A percentile compares a stretch with the other conserved stretches of the same genome.
These are phyloP conservation scores for Polydrusus tereticollis DNA, from an alignment of 2,888 invertebrate genomes.

Conservation along the genomic window DNA sequence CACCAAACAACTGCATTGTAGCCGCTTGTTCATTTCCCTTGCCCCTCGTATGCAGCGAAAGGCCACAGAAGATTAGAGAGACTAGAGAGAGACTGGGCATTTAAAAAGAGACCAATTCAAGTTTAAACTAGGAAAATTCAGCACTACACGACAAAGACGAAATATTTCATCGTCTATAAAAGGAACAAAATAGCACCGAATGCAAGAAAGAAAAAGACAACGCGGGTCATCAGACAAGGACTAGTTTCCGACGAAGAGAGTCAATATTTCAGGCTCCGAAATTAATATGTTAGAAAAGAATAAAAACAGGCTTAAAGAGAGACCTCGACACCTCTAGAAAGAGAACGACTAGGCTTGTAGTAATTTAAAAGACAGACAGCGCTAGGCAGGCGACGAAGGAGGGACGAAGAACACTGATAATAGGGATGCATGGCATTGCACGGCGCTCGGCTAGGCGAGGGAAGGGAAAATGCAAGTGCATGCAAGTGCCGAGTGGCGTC, in stretches of 20 bases:
- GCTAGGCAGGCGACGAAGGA: conserved; percentile 49
- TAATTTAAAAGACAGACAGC: conserved; percentile 55
- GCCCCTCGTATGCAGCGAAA: conserved; percentile 41
- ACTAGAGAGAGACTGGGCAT: conserved; percentile 52
- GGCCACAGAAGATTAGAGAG: conserved; percentile 49
- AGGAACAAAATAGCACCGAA: conserved; percentile 64
- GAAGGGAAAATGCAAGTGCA: conserved; percentile 68
- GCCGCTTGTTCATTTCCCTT: not conserved
- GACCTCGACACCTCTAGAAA: conserved; percentile 54
- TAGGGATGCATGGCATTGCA: conserved; percentile 61
- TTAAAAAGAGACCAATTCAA: conserved; percentile 61
- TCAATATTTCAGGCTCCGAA: conserved; percentile 63
- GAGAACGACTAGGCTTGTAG: conserved; percentile 50
- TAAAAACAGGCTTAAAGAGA: conserved; percentile 61
- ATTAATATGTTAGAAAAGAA: conserved; percentile 66
- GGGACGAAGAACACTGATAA: conserved; percentile 50
- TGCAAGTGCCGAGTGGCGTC: conserved; percentile 68
- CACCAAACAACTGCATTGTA: not conserved
- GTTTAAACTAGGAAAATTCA: conserved; percentile 62
- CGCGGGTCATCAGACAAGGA: conserved; percentile 64
- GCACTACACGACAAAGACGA: conserved; percentile 57
- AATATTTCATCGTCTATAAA: conserved; percentile 62
- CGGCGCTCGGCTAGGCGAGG: conserved; percentile 59
- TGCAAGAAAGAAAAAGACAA: conserved; percentile 71
- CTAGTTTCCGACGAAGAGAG: conserved; percentile 55